Base-by-base conservation (phyloP, 2,888 invertebrate species). In the Polydrusus tereticollis region DNA sequence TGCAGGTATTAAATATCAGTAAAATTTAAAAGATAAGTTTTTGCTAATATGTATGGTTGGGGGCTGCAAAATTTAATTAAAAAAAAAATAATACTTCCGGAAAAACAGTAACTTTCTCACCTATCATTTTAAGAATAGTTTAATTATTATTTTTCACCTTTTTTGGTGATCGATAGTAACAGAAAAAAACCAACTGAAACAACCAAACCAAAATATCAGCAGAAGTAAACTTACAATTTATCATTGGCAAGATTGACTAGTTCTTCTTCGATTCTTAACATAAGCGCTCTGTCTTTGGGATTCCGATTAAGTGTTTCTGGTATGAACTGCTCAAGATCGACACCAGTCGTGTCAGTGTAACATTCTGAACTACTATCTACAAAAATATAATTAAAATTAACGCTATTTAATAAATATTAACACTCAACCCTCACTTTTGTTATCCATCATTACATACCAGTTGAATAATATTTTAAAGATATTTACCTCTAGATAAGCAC, bases 241-340 rank as follows among this genome's bases (percentile, higher is more conserved):
- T 97, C 96, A 82, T 92, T 93, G 78, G 96, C 92, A 77, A 97
- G 92, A 64, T 90, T 90, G 79, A 93, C 90, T 75, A 98, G 87
- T 80, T 97, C 96, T 81, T 92, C 92, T 87, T 98, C 98, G 50
- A 98, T 93, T 83, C 93, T 92, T 69, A 98, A 87, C 79, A 98
- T 87, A 70, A 95, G 91, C 78, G 92, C 89, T 50, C 97, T 89
- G 85, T 98, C 98, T 81, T 96, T 94, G 38, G 92, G 90, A 85
- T 94, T 96, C 84, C 95, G 94, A 85, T 97, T 96, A 64, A 98
- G 88, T 0, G 97, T 97, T 76, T 95, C 94, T 73, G 92, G 92
- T 74, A 98, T 94, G 85, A 98, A 98, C 75, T 91, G 90, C 76
- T 95, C 92, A 75, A 98, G 87, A 83, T 98, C 96, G 2, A 92